phyloP scores from a whole-genome alignment of 1,140 invertebrate genomes.

The Bombus impatiens region DNA sequence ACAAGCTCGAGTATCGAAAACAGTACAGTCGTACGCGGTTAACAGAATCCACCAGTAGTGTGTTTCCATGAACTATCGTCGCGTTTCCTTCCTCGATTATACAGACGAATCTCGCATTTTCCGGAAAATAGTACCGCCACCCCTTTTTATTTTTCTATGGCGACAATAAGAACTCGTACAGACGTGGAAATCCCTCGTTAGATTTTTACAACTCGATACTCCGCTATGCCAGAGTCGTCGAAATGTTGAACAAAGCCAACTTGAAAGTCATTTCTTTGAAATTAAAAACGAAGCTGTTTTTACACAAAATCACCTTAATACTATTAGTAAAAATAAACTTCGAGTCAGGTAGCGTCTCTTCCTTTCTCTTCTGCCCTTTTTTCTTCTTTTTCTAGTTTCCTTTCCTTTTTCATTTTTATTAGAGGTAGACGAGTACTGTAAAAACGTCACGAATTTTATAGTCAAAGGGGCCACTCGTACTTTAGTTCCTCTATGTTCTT shows the following conservation, averaged over 20 bases:
- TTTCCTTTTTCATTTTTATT: neutral
- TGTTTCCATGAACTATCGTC: neutral
- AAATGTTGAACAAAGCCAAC: no score
- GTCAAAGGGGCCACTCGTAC: neutral
- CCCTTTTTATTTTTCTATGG: neutral
- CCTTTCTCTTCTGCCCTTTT: fast-evolving
- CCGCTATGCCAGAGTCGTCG: neutral
- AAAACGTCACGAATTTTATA: slow-evolving; percentile 7
- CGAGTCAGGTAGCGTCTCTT: neutral
- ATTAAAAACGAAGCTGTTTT: slow-evolving; percentile 70
- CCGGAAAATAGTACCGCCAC: neutral
- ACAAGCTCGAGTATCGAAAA: neutral
- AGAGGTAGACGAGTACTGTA: neutral
- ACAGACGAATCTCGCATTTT: no score
- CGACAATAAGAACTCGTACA: slow-evolving; percentile 19
- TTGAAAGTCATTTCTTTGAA: neutral
- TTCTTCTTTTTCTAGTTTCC: neutral
- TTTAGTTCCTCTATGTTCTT: no score
- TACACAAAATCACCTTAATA: slow-evolving; percentile 55
- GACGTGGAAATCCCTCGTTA: neutral
- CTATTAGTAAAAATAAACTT: slow-evolving; percentile 40
- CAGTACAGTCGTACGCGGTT: neutral
- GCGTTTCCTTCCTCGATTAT: neutral
- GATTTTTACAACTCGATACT: slow-evolving; percentile 43
- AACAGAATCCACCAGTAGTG: neutral